These are phyloP conservation scores for Maniola jurtina DNA, from an alignment of 1,140 invertebrate species.

Conservation along the genomic window DNA sequence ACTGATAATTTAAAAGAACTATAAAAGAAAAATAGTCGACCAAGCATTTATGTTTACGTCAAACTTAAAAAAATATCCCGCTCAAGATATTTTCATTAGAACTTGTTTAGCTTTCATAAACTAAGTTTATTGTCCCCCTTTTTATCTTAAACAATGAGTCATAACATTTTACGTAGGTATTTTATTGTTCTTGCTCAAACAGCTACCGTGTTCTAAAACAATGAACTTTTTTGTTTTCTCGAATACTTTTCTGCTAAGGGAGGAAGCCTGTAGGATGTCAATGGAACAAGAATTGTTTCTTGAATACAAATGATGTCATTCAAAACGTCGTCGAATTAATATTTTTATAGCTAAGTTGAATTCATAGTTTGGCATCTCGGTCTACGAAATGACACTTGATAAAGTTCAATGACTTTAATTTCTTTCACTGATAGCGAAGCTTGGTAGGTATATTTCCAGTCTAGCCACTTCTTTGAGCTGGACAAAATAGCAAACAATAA, in stretches of 20 bases:
- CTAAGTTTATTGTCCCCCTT: conserved; percentile 4
- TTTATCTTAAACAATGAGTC: conserved; percentile 21
- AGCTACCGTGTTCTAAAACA: conserved; percentile 20
- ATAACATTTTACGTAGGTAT: conserved; percentile 21
- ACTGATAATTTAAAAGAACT: no score
- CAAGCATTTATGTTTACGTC: no score
- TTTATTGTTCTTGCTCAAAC: conserved; percentile 21
- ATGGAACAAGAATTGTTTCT: conserved; percentile 4
- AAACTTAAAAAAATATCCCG: no score
- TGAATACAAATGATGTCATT: conserved; percentile 9
- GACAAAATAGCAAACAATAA: no score
- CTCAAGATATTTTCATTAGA: background rate
- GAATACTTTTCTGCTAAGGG: conserved; percentile 1
- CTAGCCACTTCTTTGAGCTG: no score
- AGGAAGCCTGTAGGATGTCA: conserved; percentile 5
- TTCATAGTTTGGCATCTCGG: background rate
- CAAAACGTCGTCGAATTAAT: background rate
- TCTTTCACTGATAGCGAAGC: no score
- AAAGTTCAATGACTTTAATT: background rate
- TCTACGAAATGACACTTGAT: background rate
- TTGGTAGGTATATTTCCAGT: no score
- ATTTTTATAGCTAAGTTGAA: background rate
- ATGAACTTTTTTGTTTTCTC: conserved; percentile 18
- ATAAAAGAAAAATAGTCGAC: no score
- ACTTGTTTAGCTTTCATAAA: conserved; percentile 4